Conservation (phyloP, 2,888 invertebrate species). For the Ischnura elegans region DNA sequence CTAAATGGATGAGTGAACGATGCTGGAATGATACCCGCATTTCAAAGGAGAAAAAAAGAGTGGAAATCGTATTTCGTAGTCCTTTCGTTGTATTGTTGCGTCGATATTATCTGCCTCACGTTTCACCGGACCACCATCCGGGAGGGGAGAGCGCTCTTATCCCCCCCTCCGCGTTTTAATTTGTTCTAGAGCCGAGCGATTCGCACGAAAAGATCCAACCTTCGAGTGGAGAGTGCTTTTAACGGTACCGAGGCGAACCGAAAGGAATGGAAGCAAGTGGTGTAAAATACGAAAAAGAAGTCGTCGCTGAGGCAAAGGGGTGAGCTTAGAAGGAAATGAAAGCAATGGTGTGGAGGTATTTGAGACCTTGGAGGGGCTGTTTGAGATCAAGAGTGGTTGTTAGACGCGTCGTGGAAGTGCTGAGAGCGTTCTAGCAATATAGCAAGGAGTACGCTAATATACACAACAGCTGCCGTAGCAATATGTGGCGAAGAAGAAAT, state of each 20-base stretch:
- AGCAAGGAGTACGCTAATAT: no score
- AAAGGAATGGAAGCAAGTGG: no score
- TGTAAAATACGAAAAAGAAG: no score
- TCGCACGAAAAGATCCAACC: background rate
- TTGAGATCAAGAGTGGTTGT: no score
- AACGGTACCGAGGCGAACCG: background rate
- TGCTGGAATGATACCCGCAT: background rate
- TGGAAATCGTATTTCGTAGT: background rate
- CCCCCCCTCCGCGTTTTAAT: background rate
- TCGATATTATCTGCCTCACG: background rate
- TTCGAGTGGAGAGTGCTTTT: background rate
- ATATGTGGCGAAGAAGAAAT: no score
- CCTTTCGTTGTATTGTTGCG: background rate
- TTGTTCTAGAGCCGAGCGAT: conserved; percentile 2
- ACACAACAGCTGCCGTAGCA: no score
- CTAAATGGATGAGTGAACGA: background rate
- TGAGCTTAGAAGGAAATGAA: no score
- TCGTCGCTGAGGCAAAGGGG: no score
- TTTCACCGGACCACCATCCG: background rate
- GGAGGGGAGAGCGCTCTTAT: background rate
- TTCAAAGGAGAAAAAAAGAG: background rate
- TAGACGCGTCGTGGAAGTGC: no score
- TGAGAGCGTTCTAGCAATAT: no score
- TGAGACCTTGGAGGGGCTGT: no score
- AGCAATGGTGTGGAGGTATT: no score